These are phyloP conservation scores for Paragorgia papillata DNA, from an alignment of 92 coral and sea anemone genomes.

Conservation along the genomic window DNA sequence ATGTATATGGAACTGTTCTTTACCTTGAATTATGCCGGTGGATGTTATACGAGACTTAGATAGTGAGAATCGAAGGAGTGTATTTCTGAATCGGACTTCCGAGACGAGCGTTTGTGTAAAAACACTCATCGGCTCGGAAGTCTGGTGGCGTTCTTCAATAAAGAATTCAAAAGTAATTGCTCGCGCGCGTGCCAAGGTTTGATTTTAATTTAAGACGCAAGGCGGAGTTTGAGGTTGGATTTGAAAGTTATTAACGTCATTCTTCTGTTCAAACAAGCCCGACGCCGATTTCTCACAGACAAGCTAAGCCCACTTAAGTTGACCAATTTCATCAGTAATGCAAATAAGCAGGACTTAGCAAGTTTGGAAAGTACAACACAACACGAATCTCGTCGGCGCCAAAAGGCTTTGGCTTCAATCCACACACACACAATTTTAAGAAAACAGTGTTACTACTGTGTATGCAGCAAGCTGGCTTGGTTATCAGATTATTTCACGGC, in stretches of 20 bases:
- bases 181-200: constrained; percentile 20
- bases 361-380: neutral
- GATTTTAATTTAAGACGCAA: neutral
- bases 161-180: neutral
- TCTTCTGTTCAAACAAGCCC: neutral
- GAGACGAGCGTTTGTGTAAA: too few relatives aligned
- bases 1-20: too few relatives aligned
- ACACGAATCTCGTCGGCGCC: neutral
- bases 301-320: too few relatives aligned
- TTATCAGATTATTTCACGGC: neutral
- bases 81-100: too few relatives aligned
- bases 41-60: too few relatives aligned
- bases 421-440: too few relatives aligned
- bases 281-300: constrained; percentile 21
- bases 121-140: too few relatives aligned
- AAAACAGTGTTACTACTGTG: neutral
- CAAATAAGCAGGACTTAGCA: neutral
- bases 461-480: neutral
- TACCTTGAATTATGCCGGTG: too few relatives aligned
- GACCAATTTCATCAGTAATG: neutral
- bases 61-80: too few relatives aligned
- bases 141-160: neutral
- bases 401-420: neutral
- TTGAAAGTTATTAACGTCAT: constrained; percentile 2
- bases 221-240: constrained; percentile 20